Conservation (phyloP, 1,140 invertebrate genomes). For the Drosophila bipectinata region DNA sequence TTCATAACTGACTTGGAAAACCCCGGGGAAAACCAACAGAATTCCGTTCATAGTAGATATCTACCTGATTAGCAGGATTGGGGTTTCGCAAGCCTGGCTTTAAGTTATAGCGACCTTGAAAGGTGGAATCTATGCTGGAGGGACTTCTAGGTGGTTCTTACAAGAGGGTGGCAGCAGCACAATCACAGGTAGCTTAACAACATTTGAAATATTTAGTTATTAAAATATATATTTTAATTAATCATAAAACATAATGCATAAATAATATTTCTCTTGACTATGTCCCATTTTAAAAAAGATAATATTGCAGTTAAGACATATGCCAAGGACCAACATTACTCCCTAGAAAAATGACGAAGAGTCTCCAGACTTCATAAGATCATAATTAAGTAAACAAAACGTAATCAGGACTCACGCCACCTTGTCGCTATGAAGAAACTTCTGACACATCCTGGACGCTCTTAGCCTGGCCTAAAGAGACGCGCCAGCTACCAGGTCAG, state of each 20-base stretch:
- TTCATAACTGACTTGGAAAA: conserved; percentile 71
- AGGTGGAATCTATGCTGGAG: not conserved
- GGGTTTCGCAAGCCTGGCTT: conserved; percentile 1
- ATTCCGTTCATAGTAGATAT: conserved; percentile 57
- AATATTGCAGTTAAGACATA: not conserved
- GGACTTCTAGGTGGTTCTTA: not conserved
- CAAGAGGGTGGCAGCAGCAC: too few relatives aligned
- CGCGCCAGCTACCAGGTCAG: conserved; percentile 24
- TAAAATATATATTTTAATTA: too few relatives aligned
- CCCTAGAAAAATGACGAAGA: not conserved
- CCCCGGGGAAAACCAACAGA: conserved; percentile 68
- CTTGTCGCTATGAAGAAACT: not conserved
- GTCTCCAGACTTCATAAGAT: not conserved
- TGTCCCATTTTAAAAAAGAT: too few relatives aligned
- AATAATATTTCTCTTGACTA: too few relatives aligned
- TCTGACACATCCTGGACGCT: conserved; percentile 19
- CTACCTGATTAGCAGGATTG: conserved; percentile 48
- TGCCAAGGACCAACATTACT: too few relatives aligned
- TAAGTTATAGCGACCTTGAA: not conserved
- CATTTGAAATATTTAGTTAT: not conserved
- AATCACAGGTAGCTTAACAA: not conserved
- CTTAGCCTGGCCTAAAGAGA: conserved; percentile 20
- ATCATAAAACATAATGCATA: too few relatives aligned
- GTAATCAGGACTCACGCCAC: conserved; percentile 63
- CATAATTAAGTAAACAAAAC: conserved; percentile 41